Conservation (phyloP, 2,888 invertebrate genomes). For the Lacanobia wlatinum region DNA sequence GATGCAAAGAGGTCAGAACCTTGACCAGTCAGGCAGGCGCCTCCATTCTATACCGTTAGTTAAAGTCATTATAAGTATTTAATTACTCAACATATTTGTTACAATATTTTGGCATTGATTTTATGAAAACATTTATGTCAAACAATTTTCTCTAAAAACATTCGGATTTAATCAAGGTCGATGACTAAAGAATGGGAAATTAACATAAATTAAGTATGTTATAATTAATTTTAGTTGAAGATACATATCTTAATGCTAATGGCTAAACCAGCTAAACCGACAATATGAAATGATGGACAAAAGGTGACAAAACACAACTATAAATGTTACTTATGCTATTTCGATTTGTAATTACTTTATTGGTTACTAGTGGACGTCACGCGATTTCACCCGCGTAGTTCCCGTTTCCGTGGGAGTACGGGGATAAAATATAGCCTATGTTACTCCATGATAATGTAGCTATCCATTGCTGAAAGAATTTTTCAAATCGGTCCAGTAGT, state of each 20-base stretch:
- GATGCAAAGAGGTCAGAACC: constrained; percentile 44
- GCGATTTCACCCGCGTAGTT: too few relatives aligned
- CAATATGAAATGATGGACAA: not conserved
- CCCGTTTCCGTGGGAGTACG: too few relatives aligned
- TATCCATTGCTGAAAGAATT: too few relatives aligned
- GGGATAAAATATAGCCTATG: too few relatives aligned
- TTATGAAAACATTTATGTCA: constrained; percentile 13
- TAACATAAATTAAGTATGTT: constrained; percentile 21
- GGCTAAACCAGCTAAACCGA: not conserved
- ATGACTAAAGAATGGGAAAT: constrained; percentile 17
- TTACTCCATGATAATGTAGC: too few relatives aligned
- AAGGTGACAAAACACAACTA: not conserved
- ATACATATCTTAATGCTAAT: constrained; percentile 12
- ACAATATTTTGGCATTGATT: constrained; percentile 37
- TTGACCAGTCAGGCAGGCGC: constrained; percentile 19
- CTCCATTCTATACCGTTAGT: constrained; percentile 26
- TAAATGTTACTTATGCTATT: too few relatives aligned
- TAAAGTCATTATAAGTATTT: constrained; percentile 16
- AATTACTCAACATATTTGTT: constrained; percentile 39
- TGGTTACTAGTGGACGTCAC: too few relatives aligned
- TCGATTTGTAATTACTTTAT: too few relatives aligned
- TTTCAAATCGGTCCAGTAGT: too few relatives aligned
- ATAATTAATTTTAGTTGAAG: constrained; percentile 12
- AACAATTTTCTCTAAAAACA: constrained; percentile 18
- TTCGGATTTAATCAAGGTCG: constrained; percentile 11